Evolutionary conservation across 2,888 invertebrate species (phyloP).

Genomic region (Axea sp.): DNA sequence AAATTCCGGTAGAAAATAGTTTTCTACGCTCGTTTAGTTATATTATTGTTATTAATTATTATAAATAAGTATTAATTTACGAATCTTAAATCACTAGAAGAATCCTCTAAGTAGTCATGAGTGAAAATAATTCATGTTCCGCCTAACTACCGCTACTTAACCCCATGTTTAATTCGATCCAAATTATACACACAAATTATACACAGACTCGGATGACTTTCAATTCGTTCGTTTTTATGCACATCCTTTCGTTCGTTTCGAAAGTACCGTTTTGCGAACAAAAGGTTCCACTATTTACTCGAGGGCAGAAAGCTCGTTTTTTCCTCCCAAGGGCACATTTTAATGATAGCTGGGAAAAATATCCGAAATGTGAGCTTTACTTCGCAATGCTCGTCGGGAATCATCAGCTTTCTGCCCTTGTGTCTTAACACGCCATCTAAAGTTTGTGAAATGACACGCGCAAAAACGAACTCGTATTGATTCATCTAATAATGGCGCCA

Average conservation of each 20-base stretch:
- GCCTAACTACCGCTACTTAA: slow-evolving; percentile 65
- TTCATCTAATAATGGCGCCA: neutral
- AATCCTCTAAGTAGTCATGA: slow-evolving; percentile 75
- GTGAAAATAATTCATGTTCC: slow-evolving; percentile 75
- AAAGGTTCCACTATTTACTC: too few relatives aligned
- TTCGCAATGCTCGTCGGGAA: too few relatives aligned
- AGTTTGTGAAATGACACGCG: neutral
- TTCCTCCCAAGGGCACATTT: too few relatives aligned
- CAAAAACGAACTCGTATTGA: neutral
- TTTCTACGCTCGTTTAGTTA: slow-evolving; percentile 71
- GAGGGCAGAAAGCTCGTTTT: too few relatives aligned
- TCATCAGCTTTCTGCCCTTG: too few relatives aligned
- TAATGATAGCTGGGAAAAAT: too few relatives aligned
- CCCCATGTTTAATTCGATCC: slow-evolving; percentile 53
- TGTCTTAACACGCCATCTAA: too few relatives aligned
- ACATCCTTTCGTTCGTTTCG: neutral
- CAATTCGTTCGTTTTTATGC: slow-evolving; percentile 1
- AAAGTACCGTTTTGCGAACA: too few relatives aligned
- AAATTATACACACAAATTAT: slow-evolving; percentile 41
- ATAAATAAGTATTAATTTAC: slow-evolving; percentile 78
- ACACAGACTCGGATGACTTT: slow-evolving; percentile 38
- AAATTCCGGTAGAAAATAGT: slow-evolving; percentile 78
- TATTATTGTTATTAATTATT: slow-evolving; percentile 71
- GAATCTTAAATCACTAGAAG: slow-evolving; percentile 74
- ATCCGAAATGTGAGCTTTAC: too few relatives aligned